These are phyloP conservation scores for Phortica okadai DNA, from an alignment of 2,888 invertebrate species.

Conservation along the genomic window DNA sequence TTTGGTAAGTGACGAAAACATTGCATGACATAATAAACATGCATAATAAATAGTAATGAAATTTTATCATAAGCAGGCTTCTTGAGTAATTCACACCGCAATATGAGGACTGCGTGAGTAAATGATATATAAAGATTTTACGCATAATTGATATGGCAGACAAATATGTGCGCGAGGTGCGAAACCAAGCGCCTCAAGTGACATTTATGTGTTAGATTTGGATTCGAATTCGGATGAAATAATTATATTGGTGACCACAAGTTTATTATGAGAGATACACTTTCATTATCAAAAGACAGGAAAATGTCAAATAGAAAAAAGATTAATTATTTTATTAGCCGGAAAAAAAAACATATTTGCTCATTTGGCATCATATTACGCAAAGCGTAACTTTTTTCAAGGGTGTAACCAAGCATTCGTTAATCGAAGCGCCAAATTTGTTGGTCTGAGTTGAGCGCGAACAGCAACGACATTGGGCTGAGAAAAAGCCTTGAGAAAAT, in stretches of 20 bases:
- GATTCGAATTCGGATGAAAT: too few relatives aligned
- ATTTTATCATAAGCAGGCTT: background rate
- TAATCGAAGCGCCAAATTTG: background rate
- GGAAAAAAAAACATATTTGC: background rate
- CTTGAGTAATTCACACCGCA: background rate
- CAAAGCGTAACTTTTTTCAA: background rate
- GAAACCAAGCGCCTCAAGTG: background rate
- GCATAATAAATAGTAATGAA: background rate
- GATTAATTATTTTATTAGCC: background rate
- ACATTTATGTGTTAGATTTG: background rate
- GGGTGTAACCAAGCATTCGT: background rate
- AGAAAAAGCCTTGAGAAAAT: too few relatives aligned
- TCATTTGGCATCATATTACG: background rate
- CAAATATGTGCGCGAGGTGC: background rate
- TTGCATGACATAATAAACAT: background rate
- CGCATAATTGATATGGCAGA: too few relatives aligned
- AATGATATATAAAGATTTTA: background rate
- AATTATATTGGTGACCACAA: too few relatives aligned
- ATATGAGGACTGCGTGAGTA: background rate
- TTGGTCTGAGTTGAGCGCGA: too few relatives aligned
- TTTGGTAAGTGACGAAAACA: background rate
- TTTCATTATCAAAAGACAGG: background rate
- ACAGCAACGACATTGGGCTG: too few relatives aligned
- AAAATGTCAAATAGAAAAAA: background rate
- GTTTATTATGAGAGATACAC: background rate